Percentiles rank a stretch among this genome's conserved stretches.
Evolutionary conservation across 2,888 invertebrate species (phyloP).

Genomic region (Bedellia somnulentella): DNA sequence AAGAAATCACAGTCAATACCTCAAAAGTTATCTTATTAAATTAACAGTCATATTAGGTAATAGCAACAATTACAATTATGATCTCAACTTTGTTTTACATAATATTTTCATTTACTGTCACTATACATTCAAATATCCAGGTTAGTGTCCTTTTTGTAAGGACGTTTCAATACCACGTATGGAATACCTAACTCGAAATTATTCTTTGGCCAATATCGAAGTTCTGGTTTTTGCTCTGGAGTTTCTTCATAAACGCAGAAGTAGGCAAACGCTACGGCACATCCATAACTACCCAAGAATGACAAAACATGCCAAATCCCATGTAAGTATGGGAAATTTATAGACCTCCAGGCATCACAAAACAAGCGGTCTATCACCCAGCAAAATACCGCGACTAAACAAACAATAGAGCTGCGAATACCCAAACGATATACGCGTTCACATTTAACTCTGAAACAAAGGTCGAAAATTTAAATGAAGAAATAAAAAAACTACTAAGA

Average conservation of each 20-base stretch:
- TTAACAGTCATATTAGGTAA: too few species aligned
- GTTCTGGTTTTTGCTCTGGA: slow-evolving; percentile 69
- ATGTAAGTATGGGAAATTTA: slow-evolving; percentile 81
- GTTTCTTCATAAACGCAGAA: slow-evolving; percentile 73
- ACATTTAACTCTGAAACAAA: slow-evolving; percentile 57
- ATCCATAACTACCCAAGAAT: slow-evolving; percentile 76
- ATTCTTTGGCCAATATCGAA: slow-evolving; percentile 77
- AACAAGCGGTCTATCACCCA: slow-evolving; percentile 80
- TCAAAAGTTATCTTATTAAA: too few species aligned
- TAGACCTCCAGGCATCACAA: slow-evolving; percentile 76
- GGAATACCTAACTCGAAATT: slow-evolving; percentile 78
- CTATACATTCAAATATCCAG: slow-evolving; percentile 36
- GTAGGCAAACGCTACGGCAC: slow-evolving; percentile 77
- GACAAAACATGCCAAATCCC: slow-evolving; percentile 83
- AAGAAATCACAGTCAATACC: slow-evolving; percentile 29
- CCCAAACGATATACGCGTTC: slow-evolving; percentile 72
- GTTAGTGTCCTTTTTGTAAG: slow-evolving; percentile 46
- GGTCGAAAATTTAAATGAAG: neutral
- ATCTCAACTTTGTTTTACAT: too few species aligned
- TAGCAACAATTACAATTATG: too few species aligned
- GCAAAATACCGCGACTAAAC: slow-evolving; percentile 71
- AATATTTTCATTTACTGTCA: too few species aligned
- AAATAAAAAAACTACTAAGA: neutral
- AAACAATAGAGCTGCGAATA: slow-evolving; percentile 67
- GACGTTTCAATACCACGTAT: slow-evolving; percentile 68